phyloP scores from a whole-genome alignment of 2,797 vertebrate genomes.

The Pipistrellus pygmaeus region DNA sequence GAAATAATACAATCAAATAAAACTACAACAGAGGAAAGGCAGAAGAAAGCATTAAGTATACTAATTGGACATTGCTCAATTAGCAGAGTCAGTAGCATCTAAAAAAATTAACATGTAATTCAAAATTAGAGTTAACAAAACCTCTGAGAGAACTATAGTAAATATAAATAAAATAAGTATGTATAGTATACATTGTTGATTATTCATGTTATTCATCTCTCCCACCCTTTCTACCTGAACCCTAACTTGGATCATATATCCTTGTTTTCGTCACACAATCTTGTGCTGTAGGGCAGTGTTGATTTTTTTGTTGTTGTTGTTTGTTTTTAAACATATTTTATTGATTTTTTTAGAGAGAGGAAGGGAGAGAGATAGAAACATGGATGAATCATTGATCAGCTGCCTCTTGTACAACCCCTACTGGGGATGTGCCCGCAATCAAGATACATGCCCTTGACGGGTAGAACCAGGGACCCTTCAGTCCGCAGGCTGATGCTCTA shows the following conservation, averaged over 20 bases:
- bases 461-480: no score
- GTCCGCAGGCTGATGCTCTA: no score
- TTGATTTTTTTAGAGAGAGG: no score
- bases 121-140: slow-evolving; percentile 8
- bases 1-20: neutral
- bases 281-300: neutral
- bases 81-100: neutral
- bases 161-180: neutral
- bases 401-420: no score
- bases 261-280: neutral
- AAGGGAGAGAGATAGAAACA: no score
- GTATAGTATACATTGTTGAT: neutral
- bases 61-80: neutral
- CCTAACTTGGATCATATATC: neutral
- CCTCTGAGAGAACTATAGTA: neutral
- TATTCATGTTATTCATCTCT: neutral
- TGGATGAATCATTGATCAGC: no score
- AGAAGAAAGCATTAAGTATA: neutral
- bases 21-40: neutral
- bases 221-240: neutral
- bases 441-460: no score
- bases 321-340: no score
- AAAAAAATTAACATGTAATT: neutral
- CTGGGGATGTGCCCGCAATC: no score
- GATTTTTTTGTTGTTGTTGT: no score